Base-by-base conservation (phyloP, 2,797 vertebrate species). In the Pipistrellus kuhlii region DNA sequence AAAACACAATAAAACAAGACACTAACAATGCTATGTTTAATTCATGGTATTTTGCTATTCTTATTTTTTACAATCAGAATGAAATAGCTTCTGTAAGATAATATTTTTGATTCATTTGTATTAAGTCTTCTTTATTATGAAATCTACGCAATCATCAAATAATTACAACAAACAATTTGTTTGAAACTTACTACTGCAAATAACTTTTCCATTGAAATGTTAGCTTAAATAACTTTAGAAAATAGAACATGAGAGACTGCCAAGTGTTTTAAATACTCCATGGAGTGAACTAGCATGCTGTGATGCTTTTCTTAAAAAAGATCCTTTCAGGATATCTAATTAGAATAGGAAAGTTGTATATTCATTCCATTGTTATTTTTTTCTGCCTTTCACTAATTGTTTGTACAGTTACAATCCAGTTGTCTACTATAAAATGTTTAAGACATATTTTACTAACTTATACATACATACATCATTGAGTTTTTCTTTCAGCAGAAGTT, bases 121-220 rank as follows among this genome's bases (percentile, higher is more conserved):
- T 53, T 71, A 90, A 53, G 90, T 17, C 46, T 90, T 21, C 0
- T 71, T 96, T 95, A 95, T 95, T 97, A 41, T 8, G 20, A 80
- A 76, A 76, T 20, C 78, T 96, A 97, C 91, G 86, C 96, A 98
- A 97, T 62, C 48, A 97, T 97, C 85, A 96, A 95, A 96, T 96
- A 97, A 96, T 91, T 97, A 95, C 53, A 96, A 59, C 90, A 94
- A 78, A 5, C 68, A 89, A 84, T 95, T 97, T 96, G 86, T 12
- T 66, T 90, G 21, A 2, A 88, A 25, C 10, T 89, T 96, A 88
- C 96, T 96, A 57, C 55, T 41, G 94, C 80, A 97, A 96, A 94
- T 91, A 97, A 82, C 3, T 94, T 96, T 73, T 55, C 82, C 72
- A 92, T 94, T 96, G 57, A 97, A 85, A 88, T 85, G 13, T 88